These are phyloP conservation scores for Eira barbara DNA, from an alignment of 2,113 vertebrate species.

Conservation along the genomic window DNA sequence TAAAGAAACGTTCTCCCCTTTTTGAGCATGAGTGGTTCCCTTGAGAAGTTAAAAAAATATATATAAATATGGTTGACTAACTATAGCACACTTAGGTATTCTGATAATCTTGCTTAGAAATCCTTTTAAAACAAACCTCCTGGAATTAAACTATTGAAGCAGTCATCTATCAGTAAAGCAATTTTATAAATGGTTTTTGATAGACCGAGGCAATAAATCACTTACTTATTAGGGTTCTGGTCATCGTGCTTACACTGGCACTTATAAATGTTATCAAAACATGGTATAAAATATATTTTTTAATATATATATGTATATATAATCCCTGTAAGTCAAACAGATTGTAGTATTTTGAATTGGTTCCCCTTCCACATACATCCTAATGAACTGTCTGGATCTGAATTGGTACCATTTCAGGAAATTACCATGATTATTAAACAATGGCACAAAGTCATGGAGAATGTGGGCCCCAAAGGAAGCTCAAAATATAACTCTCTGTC, in stretches of 20 bases:
- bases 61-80: background rate
- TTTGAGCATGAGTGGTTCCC: background rate
- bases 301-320: background rate
- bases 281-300: no score
- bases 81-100: conserved; percentile 34
- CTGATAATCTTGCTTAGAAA: background rate
- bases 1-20: background rate
- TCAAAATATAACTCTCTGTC: background rate
- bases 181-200: conserved; percentile 28
- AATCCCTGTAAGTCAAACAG: conserved; percentile 25
- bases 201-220: conserved; percentile 31
- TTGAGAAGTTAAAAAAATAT: background rate
- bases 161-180: conserved; percentile 15
- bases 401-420: background rate
- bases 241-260: background rate
- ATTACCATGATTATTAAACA: background rate
- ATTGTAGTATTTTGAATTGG: conserved; percentile 46
- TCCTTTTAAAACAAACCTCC: conserved; percentile 34
- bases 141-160: background rate
- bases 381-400: conserved; percentile 26
- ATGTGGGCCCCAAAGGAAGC: background rate
- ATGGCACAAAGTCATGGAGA: background rate
- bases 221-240: background rate
- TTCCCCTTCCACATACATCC: background rate
- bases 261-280: background rate